Base-by-base conservation (phyloP, 2,888 invertebrate genomes). In the Orthosia cruda region DNA sequence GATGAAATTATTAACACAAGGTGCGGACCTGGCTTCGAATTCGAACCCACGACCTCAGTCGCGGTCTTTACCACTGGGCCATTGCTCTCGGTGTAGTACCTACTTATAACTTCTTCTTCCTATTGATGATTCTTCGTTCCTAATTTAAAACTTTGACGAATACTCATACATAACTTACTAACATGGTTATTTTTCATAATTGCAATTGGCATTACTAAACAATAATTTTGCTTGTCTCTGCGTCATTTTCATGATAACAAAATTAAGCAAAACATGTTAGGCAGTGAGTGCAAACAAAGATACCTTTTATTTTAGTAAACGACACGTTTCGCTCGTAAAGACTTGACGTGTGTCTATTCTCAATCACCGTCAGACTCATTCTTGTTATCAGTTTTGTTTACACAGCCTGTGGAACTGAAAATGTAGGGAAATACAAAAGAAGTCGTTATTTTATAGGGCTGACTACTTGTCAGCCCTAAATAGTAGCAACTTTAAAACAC, bases 301-400 rank as follows among this genome's bases (percentile, higher is more conserved):
- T 54, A 58, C 16, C 55, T 81, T 81, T 70, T 84, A 74, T 81
- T 81, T 64, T 23, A 59, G 66, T 55, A 72, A 79, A 80, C 71
- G 79, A 85, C 92, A 93, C 92, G 93, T 93, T 88, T 83, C 58
- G 77, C 73, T 76, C 89, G 85, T 91, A 86, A 91, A 83, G 64
- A 89, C 87, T 90, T 80, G 74, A 71, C 81, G 84, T 74, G 83
- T 90, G 89, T 90, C 89, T 83, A 88, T 90, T 85, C 86, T 58
- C 74, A 74, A 80, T 83, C 69, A 55, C 32, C 69, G 62, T 71
- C 70, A 74, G 45, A 58, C 62, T 73, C 71, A 72, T 66, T 59
- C 40, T 16, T 66, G 57, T 66, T 78, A 73, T 73, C 70, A 63
- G 57, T 74, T 76, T 78, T 83, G 70, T 83, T 71, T 32, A 32